A percentile compares a stretch with the other conserved stretches of the same genome.
Evolutionary conservation across 2,797 vertebrate genomes (phyloP).

Genomic region (Sus cebifrons): DNA sequence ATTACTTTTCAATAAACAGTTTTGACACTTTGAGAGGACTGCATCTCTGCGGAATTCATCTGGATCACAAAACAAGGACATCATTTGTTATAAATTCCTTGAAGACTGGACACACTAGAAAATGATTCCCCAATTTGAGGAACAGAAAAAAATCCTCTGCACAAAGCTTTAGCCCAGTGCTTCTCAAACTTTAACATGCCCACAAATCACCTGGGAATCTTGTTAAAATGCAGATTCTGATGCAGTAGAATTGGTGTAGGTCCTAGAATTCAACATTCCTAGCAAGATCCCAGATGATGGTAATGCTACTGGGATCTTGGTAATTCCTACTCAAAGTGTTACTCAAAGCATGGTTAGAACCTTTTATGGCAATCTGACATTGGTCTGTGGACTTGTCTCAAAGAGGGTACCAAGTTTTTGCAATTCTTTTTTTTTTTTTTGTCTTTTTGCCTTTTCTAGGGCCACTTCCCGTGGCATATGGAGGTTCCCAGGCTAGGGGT

Average conservation of each 20-base stretch:
- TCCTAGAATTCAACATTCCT: conserved; percentile 41
- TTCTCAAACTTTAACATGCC: conserved; percentile 78
- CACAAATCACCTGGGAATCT: conserved; percentile 51
- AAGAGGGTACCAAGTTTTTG: conserved; percentile 27
- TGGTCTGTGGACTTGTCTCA: conserved; percentile 31
- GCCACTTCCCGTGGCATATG: too few species aligned
- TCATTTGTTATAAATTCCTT: conserved; percentile 66
- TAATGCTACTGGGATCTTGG: neutral
- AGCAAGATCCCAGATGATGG: conserved; percentile 53
- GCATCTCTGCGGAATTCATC: conserved; percentile 65
- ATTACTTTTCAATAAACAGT: conserved; percentile 78
- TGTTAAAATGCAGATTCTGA: conserved; percentile 69
- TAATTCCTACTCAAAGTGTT: conserved; percentile 58
- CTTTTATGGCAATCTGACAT: conserved; percentile 45
- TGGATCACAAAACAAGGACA: conserved; percentile 71
- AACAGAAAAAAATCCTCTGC: conserved; percentile 24
- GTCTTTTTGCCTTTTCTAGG: too few species aligned
- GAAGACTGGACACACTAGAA: conserved; percentile 67
- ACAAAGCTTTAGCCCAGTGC: conserved; percentile 77
- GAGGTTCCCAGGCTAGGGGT: too few species aligned
- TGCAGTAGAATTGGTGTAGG: conserved; percentile 55
- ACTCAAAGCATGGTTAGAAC: conserved; percentile 51
- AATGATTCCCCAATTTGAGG: conserved; percentile 37
- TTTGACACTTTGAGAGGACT: conserved; percentile 71
- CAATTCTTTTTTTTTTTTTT: conserved; percentile 42